Base-by-base conservation (phyloP, 2,888 invertebrate species). In the Callyntrura guangdongensis region DNA sequence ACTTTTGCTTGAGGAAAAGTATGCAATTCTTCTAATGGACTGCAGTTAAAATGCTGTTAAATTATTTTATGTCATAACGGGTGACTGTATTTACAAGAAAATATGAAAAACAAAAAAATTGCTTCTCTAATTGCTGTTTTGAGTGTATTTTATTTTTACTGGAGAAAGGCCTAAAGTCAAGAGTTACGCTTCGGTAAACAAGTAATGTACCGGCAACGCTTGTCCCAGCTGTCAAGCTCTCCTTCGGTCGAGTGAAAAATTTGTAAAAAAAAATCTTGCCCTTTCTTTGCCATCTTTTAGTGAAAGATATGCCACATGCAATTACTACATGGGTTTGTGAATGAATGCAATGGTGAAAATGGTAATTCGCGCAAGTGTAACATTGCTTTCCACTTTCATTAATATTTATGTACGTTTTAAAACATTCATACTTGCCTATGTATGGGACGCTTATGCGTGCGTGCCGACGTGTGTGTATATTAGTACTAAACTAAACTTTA, bases 51-150 rank as follows among this genome's bases (percentile, higher is more conserved):
- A 69, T 69, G 12, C 47, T 17, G 20, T 83, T 69, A 69, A 56
- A 84, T 69, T 69, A 69, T 45, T 9, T 25, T 67, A 61, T 67
- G 67, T 1, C 6, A 72, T 9, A 17, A 72, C 27, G 36, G n/a
- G 69, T 36, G 17, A 36, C 36, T 69, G 45, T 45, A 45, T 72
- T 72, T 45, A 74, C 49, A 74, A 49, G 74, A 47, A 74, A 74
- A 72, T 17, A 47, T 27, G 25, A n/a, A 27, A n/a, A 11, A 3
- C 72, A 72, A 47, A 3, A 1, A 45, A 74, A 56, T 77, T 77
- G 77, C 53, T 77, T 77, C 25, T 53, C 53, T 56, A 25, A 27
- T 36, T 6, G 36, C 53, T 56, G n/a, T 53, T 22, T 27, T 47
- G 20, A 72, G n/a, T 56, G 77, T 72, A 36, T 6, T 20, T n/a